Percentiles rank a stretch among this genome's conserved stretches.
phyloP scores from a whole-genome alignment of 1,140 invertebrate species.

The Phortica variegata region DNA sequence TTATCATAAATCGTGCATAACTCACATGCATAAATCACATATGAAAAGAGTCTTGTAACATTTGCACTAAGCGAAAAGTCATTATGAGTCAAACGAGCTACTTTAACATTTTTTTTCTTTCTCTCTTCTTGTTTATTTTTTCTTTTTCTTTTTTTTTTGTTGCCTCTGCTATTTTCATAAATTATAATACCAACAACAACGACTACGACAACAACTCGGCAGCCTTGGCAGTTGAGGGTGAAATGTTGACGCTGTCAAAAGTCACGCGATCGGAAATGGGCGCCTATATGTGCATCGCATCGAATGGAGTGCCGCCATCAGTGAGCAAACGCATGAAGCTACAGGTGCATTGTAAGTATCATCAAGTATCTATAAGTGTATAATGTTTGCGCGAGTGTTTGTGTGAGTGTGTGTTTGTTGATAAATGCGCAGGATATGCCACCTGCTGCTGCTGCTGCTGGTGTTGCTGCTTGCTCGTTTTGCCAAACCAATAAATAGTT shows the following conservation, averaged over 20 bases:
- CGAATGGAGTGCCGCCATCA: conserved; percentile 77
- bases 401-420: conserved; percentile 4
- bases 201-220: too few species aligned
- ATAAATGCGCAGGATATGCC: conserved; percentile 19
- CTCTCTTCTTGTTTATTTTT: too few species aligned
- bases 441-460: conserved; percentile 20
- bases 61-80: background rate
- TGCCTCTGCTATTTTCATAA: too few species aligned
- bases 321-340: conserved; percentile 79
- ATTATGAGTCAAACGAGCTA: too few species aligned
- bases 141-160: too few species aligned
- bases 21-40: too few species aligned
- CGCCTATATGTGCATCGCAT: conserved; percentile 77
- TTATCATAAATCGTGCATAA: too few species aligned
- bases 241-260: conserved; percentile 73
- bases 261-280: conserved; percentile 85
- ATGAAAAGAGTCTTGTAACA: too few species aligned
- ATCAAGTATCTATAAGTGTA: background rate
- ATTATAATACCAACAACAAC: too few species aligned
- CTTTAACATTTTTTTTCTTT: too few species aligned
- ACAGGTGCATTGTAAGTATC: conserved; percentile 81
- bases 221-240: conserved; percentile 72
- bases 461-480: too few species aligned
- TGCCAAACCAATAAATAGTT: conserved; percentile 19
- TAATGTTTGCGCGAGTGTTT: background rate